Evolutionary conservation across 2,797 vertebrate species (phyloP).

Genomic region (Apodemus agrarius): DNA sequence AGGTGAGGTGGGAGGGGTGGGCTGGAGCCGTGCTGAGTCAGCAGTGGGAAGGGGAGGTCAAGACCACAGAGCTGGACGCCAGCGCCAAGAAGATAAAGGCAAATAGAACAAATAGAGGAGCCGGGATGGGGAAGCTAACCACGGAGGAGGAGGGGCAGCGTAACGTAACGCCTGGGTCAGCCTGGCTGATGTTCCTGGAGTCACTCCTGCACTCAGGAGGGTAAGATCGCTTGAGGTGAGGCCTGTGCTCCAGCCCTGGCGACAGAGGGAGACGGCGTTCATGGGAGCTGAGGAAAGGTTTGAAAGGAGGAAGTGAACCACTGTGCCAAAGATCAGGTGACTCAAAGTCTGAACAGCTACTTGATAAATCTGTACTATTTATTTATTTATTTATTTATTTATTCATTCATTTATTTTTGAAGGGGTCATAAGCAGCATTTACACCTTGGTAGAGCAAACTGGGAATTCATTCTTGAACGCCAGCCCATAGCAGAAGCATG

Average conservation of each 20-base stretch:
- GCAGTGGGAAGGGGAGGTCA: not conserved
- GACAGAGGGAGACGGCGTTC: not conserved
- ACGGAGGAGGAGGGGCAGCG: not conserved
- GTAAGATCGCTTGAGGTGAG: not conserved
- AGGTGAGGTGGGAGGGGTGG: not conserved
- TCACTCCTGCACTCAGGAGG: not conserved
- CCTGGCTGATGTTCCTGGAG: not conserved
- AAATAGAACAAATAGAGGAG: not conserved
- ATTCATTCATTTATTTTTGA: not conserved
- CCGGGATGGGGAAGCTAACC: not conserved
- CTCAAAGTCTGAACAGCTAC: not conserved
- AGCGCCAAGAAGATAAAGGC: not conserved
- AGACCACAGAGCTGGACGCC: not conserved
- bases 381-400: not conserved
- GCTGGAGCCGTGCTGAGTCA: not conserved
- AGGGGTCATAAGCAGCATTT: conserved; percentile 83
- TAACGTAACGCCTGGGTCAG: not conserved
- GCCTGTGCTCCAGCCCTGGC: not conserved
- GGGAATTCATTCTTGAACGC: conserved; percentile 53
- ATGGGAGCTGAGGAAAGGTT: not conserved
- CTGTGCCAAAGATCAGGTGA: not conserved
- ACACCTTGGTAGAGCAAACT: conserved; percentile 83
- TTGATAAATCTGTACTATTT: not conserved
- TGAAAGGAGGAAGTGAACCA: not conserved
- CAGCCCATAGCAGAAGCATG: conserved; percentile 63